phyloP scores from a whole-genome alignment of 2,113 vertebrate species.

The Puma concolor region DNA sequence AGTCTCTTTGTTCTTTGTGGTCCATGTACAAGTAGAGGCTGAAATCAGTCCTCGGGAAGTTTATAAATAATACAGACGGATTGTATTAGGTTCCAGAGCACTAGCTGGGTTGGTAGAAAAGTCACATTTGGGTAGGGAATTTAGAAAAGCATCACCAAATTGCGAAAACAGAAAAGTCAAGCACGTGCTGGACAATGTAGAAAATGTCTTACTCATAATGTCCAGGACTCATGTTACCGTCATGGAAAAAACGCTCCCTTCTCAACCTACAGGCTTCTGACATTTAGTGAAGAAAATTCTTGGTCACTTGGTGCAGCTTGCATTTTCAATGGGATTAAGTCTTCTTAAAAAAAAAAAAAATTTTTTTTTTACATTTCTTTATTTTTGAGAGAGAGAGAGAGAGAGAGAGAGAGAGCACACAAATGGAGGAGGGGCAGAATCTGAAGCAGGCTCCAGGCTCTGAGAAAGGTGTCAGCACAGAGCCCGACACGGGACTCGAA shows the following conservation, averaged over 20 bases:
- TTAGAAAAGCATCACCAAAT: slow-evolving; percentile 24
- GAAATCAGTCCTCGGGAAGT: not conserved
- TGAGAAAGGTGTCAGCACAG: no score
- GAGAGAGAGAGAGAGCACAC: no score
- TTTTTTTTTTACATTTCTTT: not conserved
- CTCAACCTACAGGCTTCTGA: not conserved
- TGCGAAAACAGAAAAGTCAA: not conserved
- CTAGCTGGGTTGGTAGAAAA: not conserved
- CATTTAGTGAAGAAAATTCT: not conserved
- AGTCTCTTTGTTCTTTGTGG: slow-evolving; percentile 10
- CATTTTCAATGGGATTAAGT: not conserved
- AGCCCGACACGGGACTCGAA: no score
- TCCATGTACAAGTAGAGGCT: not conserved
- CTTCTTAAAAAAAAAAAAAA: no score
- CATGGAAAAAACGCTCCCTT: not conserved
- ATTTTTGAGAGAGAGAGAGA: not conserved
- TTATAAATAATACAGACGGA: not conserved
- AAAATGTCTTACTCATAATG: not conserved
- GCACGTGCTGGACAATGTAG: not conserved
- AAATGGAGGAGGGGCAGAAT: no score
- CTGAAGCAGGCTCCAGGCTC: no score
- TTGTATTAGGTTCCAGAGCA: not conserved
- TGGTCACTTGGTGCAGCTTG: not conserved
- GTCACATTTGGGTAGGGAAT: not conserved
- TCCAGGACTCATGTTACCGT: not conserved